These are phyloP conservation scores for Heterotilapia buettikoferi DNA, from an alignment of 2,113 vertebrate genomes.

Conservation along the genomic window DNA sequence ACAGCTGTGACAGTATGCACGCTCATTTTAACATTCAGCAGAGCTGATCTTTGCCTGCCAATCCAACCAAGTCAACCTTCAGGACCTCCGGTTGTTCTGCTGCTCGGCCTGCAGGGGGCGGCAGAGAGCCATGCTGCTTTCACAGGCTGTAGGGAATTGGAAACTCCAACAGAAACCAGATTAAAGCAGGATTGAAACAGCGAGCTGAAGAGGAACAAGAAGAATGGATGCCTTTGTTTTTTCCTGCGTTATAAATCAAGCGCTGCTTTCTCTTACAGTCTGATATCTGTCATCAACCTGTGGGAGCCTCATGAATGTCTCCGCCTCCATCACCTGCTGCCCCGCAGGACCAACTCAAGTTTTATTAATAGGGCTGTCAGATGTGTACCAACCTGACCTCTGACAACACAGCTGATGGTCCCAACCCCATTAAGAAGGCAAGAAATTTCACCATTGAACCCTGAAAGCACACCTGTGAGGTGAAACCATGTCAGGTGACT, in stretches of 20 bases:
- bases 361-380: not conserved
- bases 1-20: fast-evolving
- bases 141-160: not conserved
- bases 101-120: not conserved
- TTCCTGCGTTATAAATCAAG: not conserved
- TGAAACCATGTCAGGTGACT: not conserved
- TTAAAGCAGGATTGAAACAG: not conserved
- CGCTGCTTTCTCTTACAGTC: not conserved
- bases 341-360: not conserved
- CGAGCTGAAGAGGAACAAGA: not conserved
- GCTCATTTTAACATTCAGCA: not conserved
- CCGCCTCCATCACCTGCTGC: not conserved
- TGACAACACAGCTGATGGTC: not conserved
- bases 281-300: not conserved
- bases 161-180: not conserved
- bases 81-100: not conserved
- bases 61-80: not conserved
- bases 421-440: not conserved
- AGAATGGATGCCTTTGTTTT: not conserved
- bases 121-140: not conserved
- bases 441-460: not conserved
- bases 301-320: not conserved
- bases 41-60: not conserved
- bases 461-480: not conserved
- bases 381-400: not conserved